Evolutionary conservation across 2,888 invertebrate species (phyloP).

Genomic region (Noctua fimbriata): DNA sequence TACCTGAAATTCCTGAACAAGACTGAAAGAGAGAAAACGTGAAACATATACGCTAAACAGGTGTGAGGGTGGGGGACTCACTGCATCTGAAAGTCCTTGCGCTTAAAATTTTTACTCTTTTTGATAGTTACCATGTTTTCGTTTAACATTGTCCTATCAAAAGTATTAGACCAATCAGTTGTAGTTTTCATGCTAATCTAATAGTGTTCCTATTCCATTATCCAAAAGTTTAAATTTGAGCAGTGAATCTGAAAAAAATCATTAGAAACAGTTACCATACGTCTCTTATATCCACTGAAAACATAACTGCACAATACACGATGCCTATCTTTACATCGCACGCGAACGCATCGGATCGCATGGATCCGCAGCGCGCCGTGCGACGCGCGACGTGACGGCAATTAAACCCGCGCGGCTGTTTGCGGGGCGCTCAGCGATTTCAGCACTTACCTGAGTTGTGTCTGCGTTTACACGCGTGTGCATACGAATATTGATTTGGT

Average conservation of each 20-base stretch:
- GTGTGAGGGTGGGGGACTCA: background rate
- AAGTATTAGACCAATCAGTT: background rate
- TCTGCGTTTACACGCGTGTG: slow-evolving; percentile 23
- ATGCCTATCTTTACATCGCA: slow-evolving; percentile 2
- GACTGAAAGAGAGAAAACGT: slow-evolving; percentile 14
- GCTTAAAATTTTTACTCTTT: background rate
- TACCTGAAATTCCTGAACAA: slow-evolving; percentile 20
- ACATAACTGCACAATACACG: background rate
- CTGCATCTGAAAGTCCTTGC: background rate
- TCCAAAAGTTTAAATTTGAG: background rate
- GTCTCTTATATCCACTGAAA: background rate
- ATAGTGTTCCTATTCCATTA: background rate
- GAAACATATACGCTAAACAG: background rate
- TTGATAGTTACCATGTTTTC: background rate
- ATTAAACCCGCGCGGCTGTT: slow-evolving; percentile 48
- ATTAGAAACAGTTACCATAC: background rate
- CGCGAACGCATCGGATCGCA: background rate
- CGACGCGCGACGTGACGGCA: slow-evolving; percentile 33
- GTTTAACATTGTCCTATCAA: background rate
- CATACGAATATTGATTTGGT: slow-evolving; percentile 42
- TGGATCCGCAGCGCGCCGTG: background rate
- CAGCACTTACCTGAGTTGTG: slow-evolving; percentile 48
- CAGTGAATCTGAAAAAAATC: background rate
- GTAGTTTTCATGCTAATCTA: background rate
- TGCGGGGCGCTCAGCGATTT: slow-evolving; percentile 44